These are phyloP conservation scores for Pachliopta kotzebuea DNA, from an alignment of 2,888 invertebrate species.

Conservation along the genomic window DNA sequence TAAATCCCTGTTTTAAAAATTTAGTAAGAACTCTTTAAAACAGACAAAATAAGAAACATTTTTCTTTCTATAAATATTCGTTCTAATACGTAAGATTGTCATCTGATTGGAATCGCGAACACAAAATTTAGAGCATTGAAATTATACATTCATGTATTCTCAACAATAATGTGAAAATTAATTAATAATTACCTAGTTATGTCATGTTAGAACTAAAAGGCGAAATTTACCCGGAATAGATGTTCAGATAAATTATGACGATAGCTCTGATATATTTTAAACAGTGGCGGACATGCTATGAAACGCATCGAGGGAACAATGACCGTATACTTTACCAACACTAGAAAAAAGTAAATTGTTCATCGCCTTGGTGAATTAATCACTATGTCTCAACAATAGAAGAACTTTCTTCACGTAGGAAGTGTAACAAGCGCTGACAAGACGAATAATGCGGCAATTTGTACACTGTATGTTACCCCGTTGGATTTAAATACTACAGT, in stretches of 20 bases:
- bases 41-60: neutral
- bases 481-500: neutral
- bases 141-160: neutral
- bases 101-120: neutral
- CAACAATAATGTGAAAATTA: neutral
- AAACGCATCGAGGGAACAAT: slow-evolving; percentile 21
- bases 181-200: neutral
- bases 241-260: slow-evolving; percentile 21
- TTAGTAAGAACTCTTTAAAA: neutral
- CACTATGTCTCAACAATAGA: slow-evolving; percentile 19
- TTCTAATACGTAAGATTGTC: neutral
- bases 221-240: slow-evolving; percentile 21
- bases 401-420: slow-evolving; percentile 23
- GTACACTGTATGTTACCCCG: slow-evolving; percentile 7
- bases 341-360: slow-evolving; percentile 16
- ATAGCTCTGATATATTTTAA: slow-evolving; percentile 25
- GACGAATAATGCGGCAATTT: slow-evolving; percentile 19
- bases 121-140: neutral
- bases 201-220: slow-evolving; percentile 2
- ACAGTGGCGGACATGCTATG: slow-evolving; percentile 18
- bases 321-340: slow-evolving; percentile 22
- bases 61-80: neutral
- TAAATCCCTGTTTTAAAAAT: too few relatives aligned
- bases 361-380: slow-evolving; percentile 21
- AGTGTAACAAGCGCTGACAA: slow-evolving; percentile 20